Evolutionary conservation across 1,140 invertebrate species (phyloP), one percentile per base, ranked within the genome.

Genomic region (Aphis craccivora): DNA sequence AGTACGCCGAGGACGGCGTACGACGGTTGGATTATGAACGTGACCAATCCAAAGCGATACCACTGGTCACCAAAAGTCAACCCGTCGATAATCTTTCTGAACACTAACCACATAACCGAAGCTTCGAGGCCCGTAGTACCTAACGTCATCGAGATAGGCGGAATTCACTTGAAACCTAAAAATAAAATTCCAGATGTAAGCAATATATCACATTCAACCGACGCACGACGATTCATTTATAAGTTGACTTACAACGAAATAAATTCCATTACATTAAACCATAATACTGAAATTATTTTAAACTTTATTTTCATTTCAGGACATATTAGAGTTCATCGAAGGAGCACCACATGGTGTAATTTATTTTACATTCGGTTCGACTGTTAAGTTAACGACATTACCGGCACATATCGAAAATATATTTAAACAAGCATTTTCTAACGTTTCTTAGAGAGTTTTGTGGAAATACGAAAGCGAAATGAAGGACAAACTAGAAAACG

Each of bases 341-440:
- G 95, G 95, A 43, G 96, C 96, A 0, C 94, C 95, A 30, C 94
- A 96, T 51, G 97, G 97, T 6, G 96, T 96, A 1, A 96, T 97
- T 55, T 96, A 96, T 91, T 96, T 97, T 94, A 97, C 96, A 94
- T 95, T 97, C 93, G 97, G 97, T 11, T 95, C 96, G 9, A 96
- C 95, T 81, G 94, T 96, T 0, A 95, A 95, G 93, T 95, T 95
- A 53, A 94, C 94, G 0, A 93, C 95, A 22, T 94, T 96, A 88
- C 95, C 95, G 0, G 48, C 93, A 25, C 94, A 95, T 8, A 95
- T 94, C 53, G 94, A 95, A 0, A 89, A 94, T 14, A 95, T 94
- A 1, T 95, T 97, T n/a, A 94, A 95, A n/a, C 94, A 95, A 83
- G 95, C 95, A 20, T 96, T 96, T 93, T 94, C 95, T 23, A 95